Base-by-base conservation (phyloP, 2,113 vertebrate species). In the Eretmochelys imbricata region DNA sequence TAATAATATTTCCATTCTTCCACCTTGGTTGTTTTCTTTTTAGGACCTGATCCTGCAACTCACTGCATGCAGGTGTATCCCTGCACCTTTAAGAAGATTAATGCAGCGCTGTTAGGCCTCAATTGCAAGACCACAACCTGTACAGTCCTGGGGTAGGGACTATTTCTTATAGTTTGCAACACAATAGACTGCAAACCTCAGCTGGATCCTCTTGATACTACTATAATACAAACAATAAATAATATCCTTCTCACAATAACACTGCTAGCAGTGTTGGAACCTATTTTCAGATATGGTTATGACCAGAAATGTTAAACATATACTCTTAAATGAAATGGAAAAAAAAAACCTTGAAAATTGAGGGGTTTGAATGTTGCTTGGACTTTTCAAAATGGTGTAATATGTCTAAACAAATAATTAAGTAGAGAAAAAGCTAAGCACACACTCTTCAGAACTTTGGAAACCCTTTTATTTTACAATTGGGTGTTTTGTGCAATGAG, bases 101-200 rank as follows among this genome's bases (percentile, higher is more conserved):
- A 25, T 75, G 27, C 80, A 95, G 12, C 79, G 4, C 19, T 82
- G 49, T 42, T 13, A 76, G 35, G 22, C 2, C 48, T 54, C 85
- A 91, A 91, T 81, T 75, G 4, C 65, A 31, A 75, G 22, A 25
- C 20, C 10, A 76, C 53, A 80, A 14, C 53, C 79, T 84, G 46
- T 9, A 0, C 38, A 27, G 82, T 13, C 75, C 3, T 87, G 53
- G 8, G 25, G 54, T 35, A 78, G 5, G 0, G 1, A 46, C 79
- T 57, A 20, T 4, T 62, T 87, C 38, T 46, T 51, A 53, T 53
- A 53, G 16, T 53, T 6, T 53, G 51, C 51, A 53, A 53, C 57
- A 62, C 57, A 62, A 29, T 62, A 12, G 29, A 62, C 7, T 8
- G 27, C 27, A 6, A 62, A 31, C 10, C 24, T 62, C 24, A 62